These are phyloP conservation scores for Meteorus sp. DNA, from an alignment of 1,140 invertebrate species.

Conservation along the genomic window DNA sequence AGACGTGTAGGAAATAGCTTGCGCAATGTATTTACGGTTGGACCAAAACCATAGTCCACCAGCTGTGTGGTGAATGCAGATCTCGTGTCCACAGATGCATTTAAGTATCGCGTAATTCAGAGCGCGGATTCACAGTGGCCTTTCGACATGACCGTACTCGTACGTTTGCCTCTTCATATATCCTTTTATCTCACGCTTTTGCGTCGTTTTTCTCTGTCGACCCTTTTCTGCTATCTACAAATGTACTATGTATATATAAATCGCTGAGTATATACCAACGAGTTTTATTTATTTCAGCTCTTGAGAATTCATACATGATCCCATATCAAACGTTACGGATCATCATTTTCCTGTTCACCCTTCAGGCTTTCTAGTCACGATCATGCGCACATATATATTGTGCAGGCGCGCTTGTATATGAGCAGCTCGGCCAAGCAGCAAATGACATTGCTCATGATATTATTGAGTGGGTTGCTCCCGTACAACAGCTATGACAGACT, in stretches of 20 bases:
- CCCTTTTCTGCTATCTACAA: neutral
- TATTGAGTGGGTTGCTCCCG: neutral
- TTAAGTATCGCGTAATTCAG: constrained; percentile 44
- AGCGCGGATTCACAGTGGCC: constrained; percentile 19
- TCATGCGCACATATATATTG: too few species aligned
- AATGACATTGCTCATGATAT: constrained; percentile 18
- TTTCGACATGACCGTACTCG: constrained; percentile 19
- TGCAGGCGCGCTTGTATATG: constrained; percentile 9
- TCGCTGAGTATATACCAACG: too few species aligned
- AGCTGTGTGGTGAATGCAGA: constrained; percentile 36
- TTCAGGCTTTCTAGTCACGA: constrained; percentile 17
- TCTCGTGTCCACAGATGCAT: constrained; percentile 37
- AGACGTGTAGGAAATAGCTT: too few species aligned
- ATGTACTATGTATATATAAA: too few species aligned
- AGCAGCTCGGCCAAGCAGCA: constrained; percentile 11
- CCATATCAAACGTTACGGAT: constrained; percentile 7
- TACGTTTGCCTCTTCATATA: too few species aligned
- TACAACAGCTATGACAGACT: neutral
- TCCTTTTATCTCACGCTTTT: constrained; percentile 17
- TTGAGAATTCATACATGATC: too few species aligned
- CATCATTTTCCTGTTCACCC: too few species aligned
- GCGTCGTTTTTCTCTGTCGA: constrained; percentile 3
- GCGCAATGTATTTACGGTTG: constrained; percentile 16
- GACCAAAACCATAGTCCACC: constrained; percentile 21
- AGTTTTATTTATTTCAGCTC: too few species aligned